A percentile compares a stretch with the other conserved stretches of the same genome.
Conservation (phyloP, 2,888 invertebrate genomes). For the Gandaritis pyraliata region DNA sequence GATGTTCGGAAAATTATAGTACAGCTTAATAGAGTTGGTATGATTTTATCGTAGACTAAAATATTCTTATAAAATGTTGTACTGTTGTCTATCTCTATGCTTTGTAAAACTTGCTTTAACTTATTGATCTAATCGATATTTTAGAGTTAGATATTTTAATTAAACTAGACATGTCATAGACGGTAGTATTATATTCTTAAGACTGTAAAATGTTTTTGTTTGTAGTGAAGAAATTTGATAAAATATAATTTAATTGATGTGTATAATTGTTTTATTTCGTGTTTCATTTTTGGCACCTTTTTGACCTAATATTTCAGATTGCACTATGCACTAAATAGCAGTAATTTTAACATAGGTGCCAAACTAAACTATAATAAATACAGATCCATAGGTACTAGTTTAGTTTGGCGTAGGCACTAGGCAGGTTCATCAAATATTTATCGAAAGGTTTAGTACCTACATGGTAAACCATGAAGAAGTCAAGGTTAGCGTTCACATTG, state of each 20-base stretch:
- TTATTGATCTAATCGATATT: slow-evolving; percentile 42
- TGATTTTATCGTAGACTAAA: slow-evolving; percentile 38
- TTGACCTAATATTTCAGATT: too few species aligned
- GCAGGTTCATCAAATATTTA: too few species aligned
- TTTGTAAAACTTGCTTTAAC: slow-evolving; percentile 51
- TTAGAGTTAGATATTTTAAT: slow-evolving; percentile 31
- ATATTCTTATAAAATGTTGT: slow-evolving; percentile 47
- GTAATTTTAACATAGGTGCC: too few species aligned
- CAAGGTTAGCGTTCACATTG: too few species aligned
- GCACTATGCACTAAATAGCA: too few species aligned
- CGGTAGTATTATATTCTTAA: slow-evolving; percentile 46
- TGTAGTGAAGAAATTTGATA: slow-evolving; percentile 47
- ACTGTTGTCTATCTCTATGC: slow-evolving; percentile 45
- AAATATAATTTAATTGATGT: slow-evolving; percentile 46
- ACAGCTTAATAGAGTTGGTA: slow-evolving; percentile 15
- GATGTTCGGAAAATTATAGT: neutral
- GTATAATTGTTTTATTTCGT: slow-evolving; percentile 28
- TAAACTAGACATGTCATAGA: slow-evolving; percentile 42
- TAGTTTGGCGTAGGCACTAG: too few species aligned
- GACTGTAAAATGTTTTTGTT: slow-evolving; percentile 49
- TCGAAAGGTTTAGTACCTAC: too few species aligned
- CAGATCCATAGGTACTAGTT: too few species aligned
- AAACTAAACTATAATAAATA: too few species aligned
- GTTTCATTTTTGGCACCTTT: too few species aligned
- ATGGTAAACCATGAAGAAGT: too few species aligned